A percentile compares a stretch with the other conserved stretches of the same genome.
These are phyloP conservation scores for Drosophila affinis DNA, from an alignment of 2,888 invertebrate genomes.

Conservation along the genomic window DNA sequence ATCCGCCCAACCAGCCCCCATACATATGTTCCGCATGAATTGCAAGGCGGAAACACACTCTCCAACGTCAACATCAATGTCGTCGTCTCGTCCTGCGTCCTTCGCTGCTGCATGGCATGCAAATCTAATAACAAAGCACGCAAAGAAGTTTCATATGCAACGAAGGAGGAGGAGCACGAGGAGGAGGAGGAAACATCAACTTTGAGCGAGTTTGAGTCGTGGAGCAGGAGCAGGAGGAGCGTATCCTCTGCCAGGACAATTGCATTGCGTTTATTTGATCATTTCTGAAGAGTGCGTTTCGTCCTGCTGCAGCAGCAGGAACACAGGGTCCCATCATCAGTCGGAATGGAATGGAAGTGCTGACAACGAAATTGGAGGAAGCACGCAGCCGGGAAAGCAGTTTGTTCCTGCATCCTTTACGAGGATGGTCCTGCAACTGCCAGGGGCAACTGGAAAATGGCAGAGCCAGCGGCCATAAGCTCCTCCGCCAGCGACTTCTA, in stretches of 20 bases:
- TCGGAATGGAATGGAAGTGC: slow-evolving; percentile 29
- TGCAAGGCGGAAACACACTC: slow-evolving; percentile 32
- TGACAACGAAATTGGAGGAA: slow-evolving; percentile 31
- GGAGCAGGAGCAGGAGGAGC: slow-evolving; percentile 7
- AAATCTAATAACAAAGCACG: slow-evolving; percentile 71
- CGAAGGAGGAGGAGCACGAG: slow-evolving; percentile 6
- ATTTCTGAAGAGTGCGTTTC: slow-evolving; percentile 34
- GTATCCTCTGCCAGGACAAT: slow-evolving; percentile 13
- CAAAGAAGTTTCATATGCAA: slow-evolving; percentile 54
- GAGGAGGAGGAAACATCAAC: slow-evolving; percentile 36
- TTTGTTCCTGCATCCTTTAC: slow-evolving; percentile 28
- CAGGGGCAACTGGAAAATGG: slow-evolving; percentile 1
- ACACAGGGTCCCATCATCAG: slow-evolving; percentile 6
- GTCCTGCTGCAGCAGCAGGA: slow-evolving; percentile 29
- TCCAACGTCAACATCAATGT: slow-evolving; percentile 15
- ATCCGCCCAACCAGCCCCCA: slow-evolving; percentile 9
- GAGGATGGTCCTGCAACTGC: not conserved
- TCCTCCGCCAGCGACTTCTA: slow-evolving; percentile 22
- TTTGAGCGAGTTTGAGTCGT: slow-evolving; percentile 25
- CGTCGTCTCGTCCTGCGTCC: slow-evolving; percentile 5
- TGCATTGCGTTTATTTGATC: slow-evolving; percentile 24
- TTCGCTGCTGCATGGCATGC: slow-evolving; percentile 43
- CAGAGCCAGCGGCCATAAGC: slow-evolving; percentile 19
- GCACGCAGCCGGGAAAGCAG: slow-evolving; percentile 55
- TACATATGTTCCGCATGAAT: slow-evolving; percentile 45